Evolutionary conservation across 2,113 vertebrate species (phyloP), one percentile per base, ranked within the genome.

Genomic region (Rhinopomastus cyanomelas): DNA sequence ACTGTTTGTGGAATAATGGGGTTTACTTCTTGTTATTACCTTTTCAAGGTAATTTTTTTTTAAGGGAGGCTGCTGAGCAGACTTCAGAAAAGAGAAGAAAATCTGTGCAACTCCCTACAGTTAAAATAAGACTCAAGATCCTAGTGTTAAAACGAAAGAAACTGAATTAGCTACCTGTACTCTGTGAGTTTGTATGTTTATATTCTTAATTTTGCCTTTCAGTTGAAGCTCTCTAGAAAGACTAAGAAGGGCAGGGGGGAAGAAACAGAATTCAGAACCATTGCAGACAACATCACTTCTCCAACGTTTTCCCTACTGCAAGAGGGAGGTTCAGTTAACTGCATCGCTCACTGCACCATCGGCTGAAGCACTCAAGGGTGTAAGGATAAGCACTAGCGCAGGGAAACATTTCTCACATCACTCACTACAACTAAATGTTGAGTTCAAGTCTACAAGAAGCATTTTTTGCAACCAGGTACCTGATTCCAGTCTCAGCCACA

Each of bases 401-500:
- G 17, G 36, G n/a, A 27, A 85, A 27, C 8, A 23, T 12, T 87
- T 64, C 49, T 76, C 49, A 77, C 11, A 13, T 16, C 46, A n/a
- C 48, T 77, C 48, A 89, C 42, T 23, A 30, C 12, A 36, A 29
- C 49, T 34, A 59, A 62, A 80, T 4, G 42, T 27, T 15, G 10
- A 80, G 34, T 44, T 79, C 30, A 89, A 19, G 8, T 9, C 61
- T 37, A 34, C 49, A 36, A 30, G 6, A 46, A 49, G 53, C 8
- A 13, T 42, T 69, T 85, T 85, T 80, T 91, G 53, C 55, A 71
- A 79, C 3, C 46, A 81, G 66, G 66, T 91, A 91, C 81, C 85
- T 81, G 82, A 84, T 88, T 88, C 62, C 66, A 81, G 78, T 66
- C 82, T 85, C 74, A 61, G 82, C 16, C 81, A 82, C 34, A 66